Evolutionary conservation across 2,797 vertebrate genomes (phyloP).

Genomic region (Okamejei kenojei): DNA sequence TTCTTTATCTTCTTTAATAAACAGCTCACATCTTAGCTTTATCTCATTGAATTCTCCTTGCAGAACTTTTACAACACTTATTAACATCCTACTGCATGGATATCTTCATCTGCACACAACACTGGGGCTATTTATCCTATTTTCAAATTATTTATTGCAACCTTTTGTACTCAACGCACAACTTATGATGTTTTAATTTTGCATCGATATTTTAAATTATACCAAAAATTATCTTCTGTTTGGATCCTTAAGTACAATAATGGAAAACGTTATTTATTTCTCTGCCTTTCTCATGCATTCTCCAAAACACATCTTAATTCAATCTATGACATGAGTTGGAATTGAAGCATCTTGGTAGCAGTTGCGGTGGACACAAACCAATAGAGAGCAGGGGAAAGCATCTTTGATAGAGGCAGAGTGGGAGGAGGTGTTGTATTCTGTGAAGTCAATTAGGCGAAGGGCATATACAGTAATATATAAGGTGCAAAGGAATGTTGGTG

Average conservation of each 20-base stretch:
- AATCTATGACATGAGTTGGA: not conserved
- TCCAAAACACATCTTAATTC: not conserved
- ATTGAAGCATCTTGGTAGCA: not conserved
- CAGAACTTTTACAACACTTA: not conserved
- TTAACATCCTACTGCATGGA: not conserved
- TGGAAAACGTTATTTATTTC: not conserved
- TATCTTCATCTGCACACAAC: not conserved
- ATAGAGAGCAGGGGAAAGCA: no score
- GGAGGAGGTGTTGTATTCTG: no score
- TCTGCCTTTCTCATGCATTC: not conserved
- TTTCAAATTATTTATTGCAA: not conserved
- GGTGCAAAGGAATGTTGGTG: no score
- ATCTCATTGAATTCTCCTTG: constrained; percentile 1
- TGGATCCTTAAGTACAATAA: not conserved
- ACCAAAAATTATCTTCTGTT: not conserved
- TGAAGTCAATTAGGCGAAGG: no score
- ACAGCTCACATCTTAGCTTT: not conserved
- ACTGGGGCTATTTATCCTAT: not conserved
- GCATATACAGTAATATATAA: no score
- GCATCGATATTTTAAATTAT: not conserved
- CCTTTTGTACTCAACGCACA: not conserved
- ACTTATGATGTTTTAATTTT: not conserved
- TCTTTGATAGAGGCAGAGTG: no score
- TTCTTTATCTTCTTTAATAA: not conserved
- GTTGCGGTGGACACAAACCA: no score